A percentile compares a stretch with the other conserved stretches of the same genome.
Evolutionary conservation across 30 jellyfish, hydroid and myxozoan species (phyloP).

Genomic region (Turritopsis rubra): DNA sequence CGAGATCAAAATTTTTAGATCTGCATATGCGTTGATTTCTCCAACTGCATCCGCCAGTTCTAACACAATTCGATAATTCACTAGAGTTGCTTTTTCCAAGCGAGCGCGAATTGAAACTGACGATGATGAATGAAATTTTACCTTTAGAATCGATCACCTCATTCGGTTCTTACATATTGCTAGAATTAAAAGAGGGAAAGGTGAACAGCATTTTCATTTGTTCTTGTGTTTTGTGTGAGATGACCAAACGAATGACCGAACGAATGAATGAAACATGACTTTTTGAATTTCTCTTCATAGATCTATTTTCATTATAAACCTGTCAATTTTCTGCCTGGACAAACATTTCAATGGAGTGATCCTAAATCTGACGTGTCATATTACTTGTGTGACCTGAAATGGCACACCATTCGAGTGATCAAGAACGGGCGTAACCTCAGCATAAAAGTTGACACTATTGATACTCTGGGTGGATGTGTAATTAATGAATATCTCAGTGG

Average conservation of each 20-base stretch:
- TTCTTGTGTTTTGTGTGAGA: too few relatives aligned
- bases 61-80: too few relatives aligned
- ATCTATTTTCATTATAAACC: constrained; percentile 74
- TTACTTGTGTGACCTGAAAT: constrained; percentile 71
- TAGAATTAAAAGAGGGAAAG: constrained; percentile 70
- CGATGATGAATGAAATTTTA: too few relatives aligned
- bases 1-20: too few relatives aligned
- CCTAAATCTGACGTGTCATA: constrained; percentile 45
- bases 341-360: constrained; percentile 62
- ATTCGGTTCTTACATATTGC: constrained; percentile 41
- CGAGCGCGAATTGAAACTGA: too few relatives aligned
- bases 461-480: constrained; percentile 22
- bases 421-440: constrained; percentile 42
- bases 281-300: constrained; percentile 25
- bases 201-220: too few relatives aligned
- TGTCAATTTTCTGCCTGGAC: constrained; percentile 28
- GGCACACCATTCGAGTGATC: constrained; percentile 61
- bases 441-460: constrained; percentile 52
- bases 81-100: too few relatives aligned
- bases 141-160: not conserved
- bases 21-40: too few relatives aligned
- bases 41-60: too few relatives aligned
- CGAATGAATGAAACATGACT: not conserved
- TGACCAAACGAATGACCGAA: not conserved
- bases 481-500: constrained; percentile 35